Percentiles rank a stretch among this genome's conserved stretches.
Evolutionary conservation across 2,888 invertebrate genomes (phyloP).

Genomic region (Chydorus sphaericus): DNA sequence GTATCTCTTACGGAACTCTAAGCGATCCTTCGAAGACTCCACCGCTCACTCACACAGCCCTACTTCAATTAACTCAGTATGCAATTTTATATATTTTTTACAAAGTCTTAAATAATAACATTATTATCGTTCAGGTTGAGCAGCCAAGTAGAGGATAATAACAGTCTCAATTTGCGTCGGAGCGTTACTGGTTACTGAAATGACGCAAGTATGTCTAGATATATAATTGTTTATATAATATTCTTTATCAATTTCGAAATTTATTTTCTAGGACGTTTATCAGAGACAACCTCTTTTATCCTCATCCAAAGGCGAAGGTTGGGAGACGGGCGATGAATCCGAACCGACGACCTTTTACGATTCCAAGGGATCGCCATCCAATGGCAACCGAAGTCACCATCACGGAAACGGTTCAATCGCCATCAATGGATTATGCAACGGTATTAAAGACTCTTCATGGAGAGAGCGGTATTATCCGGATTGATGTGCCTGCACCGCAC

Average conservation of each 20-base stretch:
- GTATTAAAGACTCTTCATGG: slow-evolving; percentile 7
- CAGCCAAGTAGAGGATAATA: slow-evolving; percentile 29
- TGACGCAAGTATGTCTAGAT: slow-evolving; percentile 22
- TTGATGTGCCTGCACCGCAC: slow-evolving; percentile 34
- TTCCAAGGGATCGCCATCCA: not conserved
- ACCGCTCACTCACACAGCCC: not conserved
- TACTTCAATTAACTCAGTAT: not conserved
- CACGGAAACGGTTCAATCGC: not conserved
- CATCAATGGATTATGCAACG: not conserved
- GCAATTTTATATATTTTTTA: not conserved
- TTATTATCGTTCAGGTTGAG: not conserved
- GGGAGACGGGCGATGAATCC: slow-evolving; percentile 19
- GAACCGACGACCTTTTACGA: slow-evolving; percentile 12
- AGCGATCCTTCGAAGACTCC: not conserved
- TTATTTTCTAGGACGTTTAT: slow-evolving; percentile 34
- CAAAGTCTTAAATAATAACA: not conserved
- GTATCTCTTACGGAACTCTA: slow-evolving; percentile 32
- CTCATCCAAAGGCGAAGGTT: slow-evolving; percentile 17
- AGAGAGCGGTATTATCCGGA: slow-evolving; percentile 39
- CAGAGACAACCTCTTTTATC: slow-evolving; percentile 44
- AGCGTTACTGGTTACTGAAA: not conserved
- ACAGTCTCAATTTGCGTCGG: slow-evolving; percentile 28
- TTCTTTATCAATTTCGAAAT: not conserved
- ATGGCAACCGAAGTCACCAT: not conserved
- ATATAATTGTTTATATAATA: not conserved